Base-by-base conservation (phyloP, 2,113 vertebrate genomes). In the Phaethon lepturus region DNA sequence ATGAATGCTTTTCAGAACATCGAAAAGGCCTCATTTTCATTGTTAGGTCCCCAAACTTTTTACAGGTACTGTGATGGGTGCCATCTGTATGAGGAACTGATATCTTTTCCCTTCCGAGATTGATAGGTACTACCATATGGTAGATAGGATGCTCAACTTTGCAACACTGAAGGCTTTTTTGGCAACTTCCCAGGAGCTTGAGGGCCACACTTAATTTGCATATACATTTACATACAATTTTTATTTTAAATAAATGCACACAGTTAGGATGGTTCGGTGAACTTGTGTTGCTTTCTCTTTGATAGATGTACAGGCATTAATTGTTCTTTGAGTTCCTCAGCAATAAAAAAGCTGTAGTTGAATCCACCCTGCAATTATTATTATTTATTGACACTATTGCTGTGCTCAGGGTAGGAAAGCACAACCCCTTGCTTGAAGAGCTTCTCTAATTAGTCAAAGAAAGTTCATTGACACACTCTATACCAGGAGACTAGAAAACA, bases 201-300 rank as follows among this genome's bases (percentile, higher is more conserved):
- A 95, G 96, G 97, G 95, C 88, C 94, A 90, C 58, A 29, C 60
- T n/a, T 94, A 6, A 97, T 97, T 97, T 97, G 73, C 95, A 97
- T 97, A 58, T 2, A 2, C 24, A 96, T 97, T 97, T 97, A n/a
- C 96, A 97, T 96, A 68, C 40, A 72, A 60, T 95, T 95, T 96
- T 97, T 95, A 58, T 79, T 81, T 94, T 67, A 85, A 93, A 94
- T 60, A 95, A 85, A 87, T 69, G 84, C 80, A 75, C 66, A 17
- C 49, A 60, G 45, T 79, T 55, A 47, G 38, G 80, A 77, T 35
- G 86, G 79, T 68, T 89, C 0, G 3, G 47, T 85, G 95, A 85
- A 89, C 49, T 82, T 11, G 13, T 14, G 62, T 68, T 88, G 64
- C 89, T 82, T 79, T 84, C 47, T 66, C 74, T 79, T 87, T 91